Evolutionary conservation across 2,797 vertebrate genomes (phyloP), one percentile per base, ranked within the genome.

Genomic region (Acridotheres tristis): DNA sequence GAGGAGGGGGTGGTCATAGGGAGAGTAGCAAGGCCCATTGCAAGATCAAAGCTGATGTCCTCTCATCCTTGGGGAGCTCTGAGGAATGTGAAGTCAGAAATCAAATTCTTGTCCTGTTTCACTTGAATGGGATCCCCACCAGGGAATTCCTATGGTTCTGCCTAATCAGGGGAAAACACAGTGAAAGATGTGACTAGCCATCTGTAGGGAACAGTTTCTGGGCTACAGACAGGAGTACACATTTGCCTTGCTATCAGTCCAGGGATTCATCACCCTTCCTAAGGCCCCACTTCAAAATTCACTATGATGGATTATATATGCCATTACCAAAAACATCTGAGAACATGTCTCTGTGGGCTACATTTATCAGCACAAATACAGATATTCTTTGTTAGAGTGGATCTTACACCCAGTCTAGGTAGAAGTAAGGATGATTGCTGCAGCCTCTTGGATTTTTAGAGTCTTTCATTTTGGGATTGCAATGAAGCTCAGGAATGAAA

Each of bases 291-390:
- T 94, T 76, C 59, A 86, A 40, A 96, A 94, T 94, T 86, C 69
- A 34, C 45, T 91, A n/a, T 88, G 90, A 88, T 76, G n/a, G 54
- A 91, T 93, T 93, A 86, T 88, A 68, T 29, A 69, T 58, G 67
- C 55, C 47, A 65, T 91, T 83, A 76, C 48, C 48, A 73, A 32
- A 89, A 94, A 23, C 50, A 75, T 78, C 76, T 88, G 76, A 95
- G 73, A 93, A 75, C 25, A 16, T 18, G 23, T 36, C 29, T 73
- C 55, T n/a, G 15, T 54, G 50, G 69, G 51, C n/a, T 66, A 66
- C 43, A 55, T 86, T 89, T 94, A 69, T 84, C 58, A 84, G 42
- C 43, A 75, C 58, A 93, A 81, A 85, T 32, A 76, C 54, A 85
- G 75, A 78, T 75, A 80, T 20, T 40, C 21, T 59, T 81, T 84